Base-by-base conservation (phyloP, 2,888 invertebrate genomes). In the Sphaeridia pumilis region DNA sequence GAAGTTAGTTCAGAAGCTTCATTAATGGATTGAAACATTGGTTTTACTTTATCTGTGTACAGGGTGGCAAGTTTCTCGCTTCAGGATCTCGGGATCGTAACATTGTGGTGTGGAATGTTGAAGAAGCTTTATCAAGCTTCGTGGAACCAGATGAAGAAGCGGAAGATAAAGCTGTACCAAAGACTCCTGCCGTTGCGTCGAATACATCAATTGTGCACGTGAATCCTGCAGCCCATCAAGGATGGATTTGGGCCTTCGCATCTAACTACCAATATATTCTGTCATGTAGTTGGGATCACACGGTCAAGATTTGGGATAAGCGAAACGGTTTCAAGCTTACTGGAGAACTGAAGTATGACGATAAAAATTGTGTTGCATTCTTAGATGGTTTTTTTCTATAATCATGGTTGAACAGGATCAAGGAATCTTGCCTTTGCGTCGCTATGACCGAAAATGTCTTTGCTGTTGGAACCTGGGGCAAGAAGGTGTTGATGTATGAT, bases 181-280 rank as follows among this genome's bases (percentile, higher is more conserved):
- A 52, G 26, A 34, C 48, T 4, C 24, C 35, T 4, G 27, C 17
- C 12, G 20, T 45, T 4, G 54, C 54, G 28, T n/a, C 20, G 3
- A 21, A 42, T 12, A n/a, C 42, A 14, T 49, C 53, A 12, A 42
- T 41, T 42, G 38, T 50, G 34, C 41, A 53, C 27, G 44, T 69
- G 3, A 52, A 46, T 24, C 67, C 70, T 47, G 72, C 73, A 64
- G 78, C 79, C 2, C 80, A 80, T 60, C 69, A 73, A 0, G 80
- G 80, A 38, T 80, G 80, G 80, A 76, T 80, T 10, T 80, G 80
- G 79, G 59, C 60, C 21, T 46, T 51, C 24, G 24, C 44, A 7
- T 54, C 54, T 2, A 54, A 57, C 25, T 31, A 49, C 3, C 12
- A 50, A 10, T 38, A 54, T n/a, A 36, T 63, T 14, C 17, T 58